Evolutionary conservation across 2,797 vertebrate species (phyloP), one percentile per base, ranked within the genome.

Genomic region (Nannoperca obscura): DNA sequence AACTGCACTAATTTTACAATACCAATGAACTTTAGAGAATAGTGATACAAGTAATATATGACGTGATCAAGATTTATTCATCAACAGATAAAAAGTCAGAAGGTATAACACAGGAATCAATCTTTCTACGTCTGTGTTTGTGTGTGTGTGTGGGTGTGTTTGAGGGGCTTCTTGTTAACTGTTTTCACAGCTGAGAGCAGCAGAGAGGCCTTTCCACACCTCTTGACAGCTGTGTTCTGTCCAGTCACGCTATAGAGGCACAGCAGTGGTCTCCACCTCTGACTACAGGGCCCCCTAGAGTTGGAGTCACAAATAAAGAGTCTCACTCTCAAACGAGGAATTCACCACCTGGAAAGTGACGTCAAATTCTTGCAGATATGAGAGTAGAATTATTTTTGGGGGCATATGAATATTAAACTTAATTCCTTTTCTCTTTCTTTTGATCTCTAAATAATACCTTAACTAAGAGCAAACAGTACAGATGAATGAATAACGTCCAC

Each of bases 131-230:
- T 58, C 57, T 58, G 75, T 12, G 2, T 58, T 57, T 58, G n/a
- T 58, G 44, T 60, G 12, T 60, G 12, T 9, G 71, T 44, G 20
- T 32, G 53, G n/a, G 57, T 30, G 64, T 58, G 66, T 64, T 73
- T 72, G 67, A 59, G 47, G 40, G 54, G 78, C 64, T 81, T 83
- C 74, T 90, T 81, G 82, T 66, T 88, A 91, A 91, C 88, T 93
- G 92, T 94, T 93, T 94, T 94, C 79, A 92, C 92, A 94, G 91
- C 93, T 94, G 93, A 93, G 83, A 85, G 69, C 78, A 88, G 82
- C 83, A 74, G 74, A 84, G 85, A 85, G 83, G 76, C 84, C 88
- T 94, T 92, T 94, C 91, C 84, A 87, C 93, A 93, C 92, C 86
- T 93, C 88, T 63, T 82, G 86, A 92, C 93, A 94, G 93, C 93